Conservation (phyloP, 2,797 vertebrate species). For the Chaetodon trifasciatus region DNA sequence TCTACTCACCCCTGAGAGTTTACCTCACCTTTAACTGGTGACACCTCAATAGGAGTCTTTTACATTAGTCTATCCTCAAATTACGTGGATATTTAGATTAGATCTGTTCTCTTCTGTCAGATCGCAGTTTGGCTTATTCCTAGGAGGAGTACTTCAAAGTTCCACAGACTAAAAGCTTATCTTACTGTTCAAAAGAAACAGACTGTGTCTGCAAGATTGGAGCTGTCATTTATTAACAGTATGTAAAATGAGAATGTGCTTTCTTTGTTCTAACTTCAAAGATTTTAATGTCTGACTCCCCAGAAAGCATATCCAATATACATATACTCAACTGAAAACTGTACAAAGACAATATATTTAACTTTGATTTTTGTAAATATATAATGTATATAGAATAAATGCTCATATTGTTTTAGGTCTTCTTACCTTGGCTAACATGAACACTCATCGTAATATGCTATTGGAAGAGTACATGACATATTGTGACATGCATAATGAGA, state of each 20-base stretch:
- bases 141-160: slow-evolving; percentile 33
- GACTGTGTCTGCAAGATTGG: neutral
- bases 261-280: slow-evolving; percentile 24
- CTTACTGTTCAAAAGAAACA: slow-evolving; percentile 15
- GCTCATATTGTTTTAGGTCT: neutral
- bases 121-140: slow-evolving; percentile 1
- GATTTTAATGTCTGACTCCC: neutral
- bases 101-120: slow-evolving; percentile 24
- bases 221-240: slow-evolving; percentile 3
- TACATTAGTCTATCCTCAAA: slow-evolving; percentile 7
- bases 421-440: neutral
- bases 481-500: neutral
- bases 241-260: slow-evolving; percentile 11
- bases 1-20: neutral
- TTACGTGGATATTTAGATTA: slow-evolving; percentile 17
- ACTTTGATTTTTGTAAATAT: too few species aligned
- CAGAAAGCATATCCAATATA: too few species aligned
- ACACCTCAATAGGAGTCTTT: slow-evolving; percentile 19
- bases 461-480: neutral
- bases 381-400: neutral
- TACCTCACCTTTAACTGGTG: neutral
- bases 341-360: too few species aligned
- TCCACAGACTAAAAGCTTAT: neutral
- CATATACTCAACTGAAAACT: too few species aligned
- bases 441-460: too few species aligned